Base-by-base conservation (phyloP, 2,888 invertebrate species). In the Caenorhabditis becei region DNA sequence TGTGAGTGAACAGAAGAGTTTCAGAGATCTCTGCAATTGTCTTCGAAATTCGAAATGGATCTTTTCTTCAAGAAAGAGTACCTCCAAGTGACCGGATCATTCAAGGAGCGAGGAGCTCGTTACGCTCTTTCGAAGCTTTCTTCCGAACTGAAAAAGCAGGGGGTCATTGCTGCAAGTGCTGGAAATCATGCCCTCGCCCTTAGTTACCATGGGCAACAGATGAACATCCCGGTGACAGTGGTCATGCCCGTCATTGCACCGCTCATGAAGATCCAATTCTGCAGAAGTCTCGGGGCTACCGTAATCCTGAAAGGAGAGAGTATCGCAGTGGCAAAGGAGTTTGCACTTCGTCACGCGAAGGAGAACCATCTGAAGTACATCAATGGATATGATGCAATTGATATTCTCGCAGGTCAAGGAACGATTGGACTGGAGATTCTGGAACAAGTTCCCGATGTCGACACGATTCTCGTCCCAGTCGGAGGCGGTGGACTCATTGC, bases 191-290 rank as follows among this genome's bases (percentile, higher is more conserved):
- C 97, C 0, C 94, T 96, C 87, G 95, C 94, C 0, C 92, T 96
- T 58, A 94, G 94, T 84, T 96, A 95, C 91, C 96, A 96, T 91
- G 95, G 95, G 0, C 93, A 93, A 85, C 93, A 93, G 77, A 93
- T 96, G 10, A 75, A 93, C 20, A 93, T 95, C 26, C 94, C 95
- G 0, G 94, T 94, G 0, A 95, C 95, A 0, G 96, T 97, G 5
- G 95, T 97, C n/a, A 97, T 97, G 97, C 97, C 97, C 0, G 94
- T 94, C 49, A 94, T 96, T 0, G 97, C 97, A 0, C 97, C 97
- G 0, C 95, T 97, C 75, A 97, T 97, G 96, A 97, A 97, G 93
- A 95, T 97, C 61, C 94, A 95, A 90, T 94, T 95, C 82, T 97
- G 97, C 91, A 94, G 94, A 67, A 94, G 94, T 65, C 95, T 94